phyloP scores from a whole-genome alignment of 1,140 invertebrate species.

The Elysia chlorotica region DNA sequence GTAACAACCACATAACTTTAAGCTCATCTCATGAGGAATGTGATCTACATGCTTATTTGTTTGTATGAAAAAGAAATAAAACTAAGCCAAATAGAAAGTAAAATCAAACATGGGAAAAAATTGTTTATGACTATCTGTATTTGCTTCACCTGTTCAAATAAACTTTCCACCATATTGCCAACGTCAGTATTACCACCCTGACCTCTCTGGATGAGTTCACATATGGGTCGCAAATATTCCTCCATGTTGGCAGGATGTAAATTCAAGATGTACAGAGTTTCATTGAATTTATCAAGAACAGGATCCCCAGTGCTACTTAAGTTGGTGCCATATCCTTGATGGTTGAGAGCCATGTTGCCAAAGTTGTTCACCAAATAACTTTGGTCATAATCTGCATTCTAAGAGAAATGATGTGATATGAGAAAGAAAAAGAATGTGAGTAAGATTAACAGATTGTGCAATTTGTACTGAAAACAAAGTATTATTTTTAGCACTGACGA shows the following conservation, averaged over 20 bases:
- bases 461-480: too few relatives aligned
- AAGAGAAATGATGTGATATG: too few relatives aligned
- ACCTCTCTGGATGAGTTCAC: conserved; percentile 1
- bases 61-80: too few relatives aligned
- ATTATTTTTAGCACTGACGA: too few relatives aligned
- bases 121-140: neutral
- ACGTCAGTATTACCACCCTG: neutral
- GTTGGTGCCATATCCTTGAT: too few relatives aligned
- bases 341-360: too few relatives aligned
- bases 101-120: neutral
- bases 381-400: too few relatives aligned
- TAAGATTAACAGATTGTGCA: too few relatives aligned
- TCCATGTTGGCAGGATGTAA: conserved; percentile 17
- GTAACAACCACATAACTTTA: neutral
- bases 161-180: conserved; percentile 9
- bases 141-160: conserved; percentile 20
- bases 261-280: neutral
- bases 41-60: neutral
- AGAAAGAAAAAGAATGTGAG: too few relatives aligned
- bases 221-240: conserved; percentile 14
- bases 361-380: too few relatives aligned
- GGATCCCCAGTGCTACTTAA: too few relatives aligned
- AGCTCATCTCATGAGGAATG: neutral
- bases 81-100: too few relatives aligned
- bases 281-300: conserved; percentile 2